Evolutionary conservation across 2,113 vertebrate genomes (phyloP), one percentile per base, ranked within the genome.

Genomic region (Seriola quinqueradiata): DNA sequence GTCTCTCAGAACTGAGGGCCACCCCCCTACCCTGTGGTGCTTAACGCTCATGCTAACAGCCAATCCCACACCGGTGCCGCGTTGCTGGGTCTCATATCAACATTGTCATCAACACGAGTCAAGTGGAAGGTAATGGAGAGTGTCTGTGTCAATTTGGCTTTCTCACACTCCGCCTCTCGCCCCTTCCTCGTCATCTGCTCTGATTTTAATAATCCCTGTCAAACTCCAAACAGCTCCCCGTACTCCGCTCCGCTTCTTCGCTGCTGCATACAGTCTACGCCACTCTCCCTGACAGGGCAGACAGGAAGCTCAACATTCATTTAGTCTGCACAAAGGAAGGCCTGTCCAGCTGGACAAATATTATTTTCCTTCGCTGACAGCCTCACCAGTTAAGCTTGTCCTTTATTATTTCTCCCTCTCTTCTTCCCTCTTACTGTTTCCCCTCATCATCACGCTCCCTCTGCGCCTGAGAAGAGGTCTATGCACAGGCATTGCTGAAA

Each of bases 171-270:
- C 87, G 90, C 96, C 89, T 95, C 96, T 96, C 96, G 93, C 93
- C 94, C 93, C 96, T 93, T 93, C 96, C 96, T 96, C 96, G 76
- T 91, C 93, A 96, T 95, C 96, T 96, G 95, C 95, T 96, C 96
- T 96, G 96, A 98, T 98, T 99, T 98, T 98, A 99, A 99, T 98
- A 98, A 99, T 98, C 96, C 97, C 96, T 97, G 98, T 98, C 98
- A 99, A 98, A 96, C 94, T 96, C 96, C 96, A 96, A 97, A 97
- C 97, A 96, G 95, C 96, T 96, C 94, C 96, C 95, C 95, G 75
- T 81, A 87, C 92, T 90, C 72, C 28, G 80, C 88, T 74, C 74
- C 64, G 91, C 93, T 84, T 84, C 87, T 86, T 68, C 64, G 42
- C 90, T 17, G 90, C 89, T 80, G 82, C 87, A 63, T 81, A 81